These are phyloP conservation scores for Thymelicus lineola DNA, from an alignment of 2,888 invertebrate genomes.

Conservation along the genomic window DNA sequence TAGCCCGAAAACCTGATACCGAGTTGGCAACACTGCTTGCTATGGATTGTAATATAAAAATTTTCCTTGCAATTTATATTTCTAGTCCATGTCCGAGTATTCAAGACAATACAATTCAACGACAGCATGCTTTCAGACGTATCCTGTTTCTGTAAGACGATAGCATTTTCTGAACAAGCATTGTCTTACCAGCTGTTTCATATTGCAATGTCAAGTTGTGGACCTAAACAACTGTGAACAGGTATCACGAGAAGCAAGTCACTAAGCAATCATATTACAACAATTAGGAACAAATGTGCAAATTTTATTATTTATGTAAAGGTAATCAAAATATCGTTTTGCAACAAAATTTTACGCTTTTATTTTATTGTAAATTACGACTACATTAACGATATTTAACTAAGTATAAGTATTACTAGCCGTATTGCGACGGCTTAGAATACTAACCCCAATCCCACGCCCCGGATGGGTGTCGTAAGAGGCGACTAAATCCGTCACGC, in stretches of 20 bases:
- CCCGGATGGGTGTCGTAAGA: no score
- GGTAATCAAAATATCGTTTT: not conserved
- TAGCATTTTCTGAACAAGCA: constrained; percentile 42
- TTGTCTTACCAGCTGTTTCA: constrained; percentile 34
- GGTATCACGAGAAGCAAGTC: not conserved
- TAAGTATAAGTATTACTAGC: no score
- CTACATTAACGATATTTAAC: not conserved
- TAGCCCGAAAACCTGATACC: no score
- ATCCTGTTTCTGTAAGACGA: constrained; percentile 55
- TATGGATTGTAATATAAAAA: not conserved
- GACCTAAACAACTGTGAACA: not conserved
- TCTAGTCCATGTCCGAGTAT: not conserved
- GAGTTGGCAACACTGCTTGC: no score
- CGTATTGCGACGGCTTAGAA: no score
- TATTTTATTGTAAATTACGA: not conserved
- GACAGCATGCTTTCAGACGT: constrained; percentile 42
- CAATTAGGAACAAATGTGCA: not conserved
- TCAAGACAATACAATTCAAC: constrained; percentile 8
- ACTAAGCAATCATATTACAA: not conserved
- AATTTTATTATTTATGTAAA: not conserved
- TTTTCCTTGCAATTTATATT: not conserved
- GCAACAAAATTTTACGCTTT: not conserved
- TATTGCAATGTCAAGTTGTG: constrained; percentile 5
- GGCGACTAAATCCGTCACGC: no score
- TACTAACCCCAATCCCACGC: no score